Conservation (phyloP, 1,140 invertebrate genomes). For the Neuroterus valhalla region DNA sequence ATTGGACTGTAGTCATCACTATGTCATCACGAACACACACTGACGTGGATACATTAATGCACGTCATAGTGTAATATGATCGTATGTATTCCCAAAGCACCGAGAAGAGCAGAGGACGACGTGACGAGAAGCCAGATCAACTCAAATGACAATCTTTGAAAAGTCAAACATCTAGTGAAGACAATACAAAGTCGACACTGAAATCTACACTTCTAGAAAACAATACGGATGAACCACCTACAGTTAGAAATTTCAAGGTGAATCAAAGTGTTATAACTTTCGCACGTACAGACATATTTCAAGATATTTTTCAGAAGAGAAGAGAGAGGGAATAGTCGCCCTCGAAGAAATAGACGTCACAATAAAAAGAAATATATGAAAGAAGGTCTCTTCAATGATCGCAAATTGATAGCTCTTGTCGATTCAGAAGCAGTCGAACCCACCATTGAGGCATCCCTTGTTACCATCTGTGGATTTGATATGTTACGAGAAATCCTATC, state of each 20-base stretch:
- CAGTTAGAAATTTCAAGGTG: no score
- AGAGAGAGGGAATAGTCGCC: no score
- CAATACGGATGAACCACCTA: no score
- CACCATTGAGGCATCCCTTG: neutral
- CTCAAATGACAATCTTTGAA: neutral
- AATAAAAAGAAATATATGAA: no score
- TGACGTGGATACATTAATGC: slow-evolving; percentile 13
- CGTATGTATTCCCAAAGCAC: neutral
- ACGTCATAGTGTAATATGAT: slow-evolving; percentile 36
- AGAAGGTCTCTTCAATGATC: no score
- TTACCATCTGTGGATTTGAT: neutral
- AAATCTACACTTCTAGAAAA: no score
- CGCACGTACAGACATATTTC: no score
- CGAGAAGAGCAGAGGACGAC: neutral
- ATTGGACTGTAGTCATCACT: slow-evolving; percentile 35
- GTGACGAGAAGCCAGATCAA: neutral
- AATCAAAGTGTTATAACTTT: no score
- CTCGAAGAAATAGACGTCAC: no score
- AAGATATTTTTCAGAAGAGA: no score
- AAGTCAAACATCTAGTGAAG: neutral
- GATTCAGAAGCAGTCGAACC: neutral
- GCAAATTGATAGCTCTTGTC: neutral
- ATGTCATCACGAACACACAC: slow-evolving; percentile 23
- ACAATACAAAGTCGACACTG: neutral
- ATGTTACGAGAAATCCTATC: neutral